Conservation (phyloP, 2,113 vertebrate species). For the Alouatta palliata region DNA sequence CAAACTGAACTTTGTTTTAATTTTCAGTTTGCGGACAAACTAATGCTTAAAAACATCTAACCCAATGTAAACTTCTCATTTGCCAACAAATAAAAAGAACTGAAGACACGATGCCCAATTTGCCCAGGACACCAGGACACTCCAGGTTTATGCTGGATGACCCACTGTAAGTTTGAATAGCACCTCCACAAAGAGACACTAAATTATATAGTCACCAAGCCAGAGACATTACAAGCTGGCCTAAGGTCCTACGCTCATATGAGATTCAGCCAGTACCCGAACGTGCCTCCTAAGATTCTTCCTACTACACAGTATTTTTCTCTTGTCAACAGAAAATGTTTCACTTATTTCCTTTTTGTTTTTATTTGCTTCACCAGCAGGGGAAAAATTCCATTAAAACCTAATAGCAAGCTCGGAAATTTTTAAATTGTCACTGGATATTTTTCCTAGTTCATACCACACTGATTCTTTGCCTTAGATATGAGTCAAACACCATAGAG, state of each 20-base stretch:
- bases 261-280: not conserved
- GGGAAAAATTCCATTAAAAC: not conserved
- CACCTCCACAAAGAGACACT: not conserved
- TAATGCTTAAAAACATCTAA: not conserved
- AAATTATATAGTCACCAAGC: not conserved
- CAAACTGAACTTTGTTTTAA: slow-evolving; percentile 22
- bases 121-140: not conserved
- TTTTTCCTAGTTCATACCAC: not conserved
- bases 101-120: not conserved
- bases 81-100: not conserved
- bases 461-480: slow-evolving; percentile 13
- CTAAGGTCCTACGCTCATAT: not conserved
- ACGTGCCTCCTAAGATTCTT: not conserved
- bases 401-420: not conserved
- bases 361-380: slow-evolving; percentile 1
- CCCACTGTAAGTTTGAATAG: not conserved
- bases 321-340: not conserved
- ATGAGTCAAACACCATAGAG: not conserved
- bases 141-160: not conserved
- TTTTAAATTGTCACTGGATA: not conserved
- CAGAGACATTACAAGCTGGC: not conserved
- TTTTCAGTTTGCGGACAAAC: not conserved
- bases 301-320: not conserved
- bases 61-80: not conserved
- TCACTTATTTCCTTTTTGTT: not conserved